Conservation (phyloP, 2,888 invertebrate genomes). For the Villa cingulata region DNA sequence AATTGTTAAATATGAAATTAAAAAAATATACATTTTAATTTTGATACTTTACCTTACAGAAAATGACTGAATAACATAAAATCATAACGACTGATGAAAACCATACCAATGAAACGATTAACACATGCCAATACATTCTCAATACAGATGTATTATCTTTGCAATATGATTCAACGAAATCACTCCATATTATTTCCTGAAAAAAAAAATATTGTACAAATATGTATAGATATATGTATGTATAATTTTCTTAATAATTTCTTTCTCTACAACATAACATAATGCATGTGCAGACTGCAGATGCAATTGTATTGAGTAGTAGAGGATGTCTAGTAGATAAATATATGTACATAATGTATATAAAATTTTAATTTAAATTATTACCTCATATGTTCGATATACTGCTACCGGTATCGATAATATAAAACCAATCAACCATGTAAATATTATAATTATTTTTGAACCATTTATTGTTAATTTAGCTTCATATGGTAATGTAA, state of each 20-base stretch:
- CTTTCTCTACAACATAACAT: too few species aligned
- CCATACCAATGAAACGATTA: conserved; percentile 63
- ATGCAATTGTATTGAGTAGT: too few species aligned
- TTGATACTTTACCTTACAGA: conserved; percentile 41
- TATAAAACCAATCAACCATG: conserved; percentile 52
- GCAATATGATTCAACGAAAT: conserved; percentile 64
- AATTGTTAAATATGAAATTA: too few species aligned
- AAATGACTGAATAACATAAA: conserved; percentile 58
- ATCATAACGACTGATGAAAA: conserved; percentile 60
- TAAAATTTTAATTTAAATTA: too few species aligned
- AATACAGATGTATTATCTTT: conserved; percentile 49
- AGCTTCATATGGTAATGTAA: conserved; percentile 57
- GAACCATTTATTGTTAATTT: conserved; percentile 51
- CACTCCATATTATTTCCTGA: conserved; percentile 58
- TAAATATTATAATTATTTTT: conserved; percentile 46
- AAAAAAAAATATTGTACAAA: conserved; percentile 9
- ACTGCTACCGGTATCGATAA: conserved; percentile 53
- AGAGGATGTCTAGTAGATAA: too few species aligned
- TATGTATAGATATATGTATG: too few species aligned
- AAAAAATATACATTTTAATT: too few species aligned
- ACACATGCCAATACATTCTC: conserved; percentile 65
- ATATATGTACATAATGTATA: too few species aligned
- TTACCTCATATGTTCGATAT: conserved; percentile 50
- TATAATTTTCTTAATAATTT: too few species aligned
- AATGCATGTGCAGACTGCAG: too few species aligned